Percentiles rank a stretch among this genome's conserved stretches.
phyloP scores from a whole-genome alignment of 2,797 vertebrate species.

The Apogon hyalosoma region DNA sequence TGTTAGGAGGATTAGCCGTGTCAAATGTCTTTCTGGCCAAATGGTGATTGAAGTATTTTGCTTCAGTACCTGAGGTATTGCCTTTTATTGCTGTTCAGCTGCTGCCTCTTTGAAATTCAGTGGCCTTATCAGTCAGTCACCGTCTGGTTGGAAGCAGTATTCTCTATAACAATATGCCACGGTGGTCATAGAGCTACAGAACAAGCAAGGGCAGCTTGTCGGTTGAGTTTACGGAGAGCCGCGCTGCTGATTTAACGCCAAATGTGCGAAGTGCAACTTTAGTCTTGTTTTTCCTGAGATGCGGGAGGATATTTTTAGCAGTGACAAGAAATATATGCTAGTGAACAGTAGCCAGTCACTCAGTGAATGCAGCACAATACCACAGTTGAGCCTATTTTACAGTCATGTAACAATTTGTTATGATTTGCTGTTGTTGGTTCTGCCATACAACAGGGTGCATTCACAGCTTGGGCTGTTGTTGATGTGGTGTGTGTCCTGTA shows the following conservation, averaged over 20 bases:
- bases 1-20: conserved; percentile 9
- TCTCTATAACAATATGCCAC: conserved; percentile 15
- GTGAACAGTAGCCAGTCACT: conserved; percentile 57
- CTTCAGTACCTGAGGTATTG: background rate
- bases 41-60: background rate
- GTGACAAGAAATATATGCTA: conserved; percentile 45
- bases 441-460: conserved; percentile 57
- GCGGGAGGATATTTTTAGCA: conserved; percentile 69
- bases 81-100: conserved; percentile 9
- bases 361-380: conserved; percentile 52
- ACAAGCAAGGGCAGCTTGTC: conserved; percentile 21
- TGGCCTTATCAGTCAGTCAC: conserved; percentile 13
- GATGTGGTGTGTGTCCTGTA: conserved; percentile 49
- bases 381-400: conserved; percentile 54
- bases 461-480: conserved; percentile 43
- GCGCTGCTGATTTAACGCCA: conserved; percentile 42
- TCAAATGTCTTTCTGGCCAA: conserved; percentile 4
- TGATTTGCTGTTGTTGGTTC: conserved; percentile 46
- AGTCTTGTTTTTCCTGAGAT: conserved; percentile 45
- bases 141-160: conserved; percentile 21
- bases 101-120: conserved; percentile 24
- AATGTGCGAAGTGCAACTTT: conserved; percentile 50
- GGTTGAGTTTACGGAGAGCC: conserved; percentile 16
- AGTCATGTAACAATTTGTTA: conserved; percentile 61
- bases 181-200: background rate